Percentiles rank a stretch among this genome's conserved stretches.
Evolutionary conservation across 2,113 vertebrate genomes (phyloP).

Genomic region (Aegypius monachus): DNA sequence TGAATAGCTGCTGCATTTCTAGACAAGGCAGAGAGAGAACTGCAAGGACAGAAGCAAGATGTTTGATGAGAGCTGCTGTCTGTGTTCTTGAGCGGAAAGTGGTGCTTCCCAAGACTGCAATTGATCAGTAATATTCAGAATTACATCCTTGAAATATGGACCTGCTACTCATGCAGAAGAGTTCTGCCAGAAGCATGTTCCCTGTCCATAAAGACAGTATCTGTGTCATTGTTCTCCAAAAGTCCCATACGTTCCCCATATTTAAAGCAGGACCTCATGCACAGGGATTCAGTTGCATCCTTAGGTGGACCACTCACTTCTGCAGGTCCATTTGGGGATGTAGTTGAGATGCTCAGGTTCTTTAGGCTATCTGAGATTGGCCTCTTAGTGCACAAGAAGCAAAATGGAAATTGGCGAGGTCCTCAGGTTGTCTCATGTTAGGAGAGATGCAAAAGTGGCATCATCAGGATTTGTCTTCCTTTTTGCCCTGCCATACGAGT

Average conservation of each 20-base stretch:
- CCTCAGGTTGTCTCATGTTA: neutral
- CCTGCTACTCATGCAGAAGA: neutral
- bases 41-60: neutral
- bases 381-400: neutral
- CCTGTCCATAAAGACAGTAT: neutral
- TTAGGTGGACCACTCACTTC: neutral
- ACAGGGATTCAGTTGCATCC: neutral
- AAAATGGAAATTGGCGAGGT: neutral
- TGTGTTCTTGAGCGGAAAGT: neutral
- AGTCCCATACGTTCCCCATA: neutral
- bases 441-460: neutral
- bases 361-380: neutral
- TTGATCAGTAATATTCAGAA: neutral
- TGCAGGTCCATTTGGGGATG: neutral
- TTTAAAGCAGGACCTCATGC: neutral
- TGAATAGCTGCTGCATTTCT: neutral
- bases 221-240: neutral
- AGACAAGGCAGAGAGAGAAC: neutral
- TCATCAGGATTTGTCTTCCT: neutral
- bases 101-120: neutral
- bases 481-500: neutral
- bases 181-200: neutral
- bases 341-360: neutral
- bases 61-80: neutral
- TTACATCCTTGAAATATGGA: neutral